A percentile compares a stretch with the other conserved stretches of the same genome.
Conservation (phyloP, 2,113 vertebrate species). For the Lepus americanus region DNA sequence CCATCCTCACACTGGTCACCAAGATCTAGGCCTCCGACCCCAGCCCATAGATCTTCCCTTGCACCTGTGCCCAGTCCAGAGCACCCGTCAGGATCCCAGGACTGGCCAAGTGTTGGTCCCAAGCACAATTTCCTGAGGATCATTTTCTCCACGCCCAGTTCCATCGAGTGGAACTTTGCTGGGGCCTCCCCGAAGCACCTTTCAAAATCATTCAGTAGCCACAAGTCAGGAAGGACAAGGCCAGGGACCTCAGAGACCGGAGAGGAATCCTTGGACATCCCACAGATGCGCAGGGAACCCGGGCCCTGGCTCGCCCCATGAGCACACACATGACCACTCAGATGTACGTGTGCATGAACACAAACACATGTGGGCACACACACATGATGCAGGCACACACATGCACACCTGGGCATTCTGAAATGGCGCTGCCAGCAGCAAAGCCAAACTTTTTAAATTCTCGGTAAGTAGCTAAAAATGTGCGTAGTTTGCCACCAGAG, state of each 20-base stretch:
- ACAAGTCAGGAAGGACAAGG: rapidly evolving
- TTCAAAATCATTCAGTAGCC: not conserved
- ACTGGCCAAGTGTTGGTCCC: not conserved
- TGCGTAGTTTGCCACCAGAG: not conserved
- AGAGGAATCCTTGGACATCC: not conserved
- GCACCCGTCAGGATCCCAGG: rapidly evolving
- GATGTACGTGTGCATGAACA: not conserved
- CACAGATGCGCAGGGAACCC: not conserved
- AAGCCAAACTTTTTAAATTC: not conserved
- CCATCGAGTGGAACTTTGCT: not conserved
- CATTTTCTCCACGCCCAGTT: not conserved
- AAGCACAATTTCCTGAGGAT: not conserved
- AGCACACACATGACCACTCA: not conserved
- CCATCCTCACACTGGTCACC: not conserved
- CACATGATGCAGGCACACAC: not conserved
- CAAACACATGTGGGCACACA: not conserved
- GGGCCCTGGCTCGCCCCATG: not conserved
- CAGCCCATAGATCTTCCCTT: not conserved
- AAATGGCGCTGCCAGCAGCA: not conserved
- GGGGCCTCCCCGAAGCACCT: not conserved
- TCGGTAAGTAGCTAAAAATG: not conserved
- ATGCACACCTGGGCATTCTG: not conserved
- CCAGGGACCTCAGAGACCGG: not conserved
- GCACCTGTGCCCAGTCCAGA: rapidly evolving
- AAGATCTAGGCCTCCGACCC: not conserved